phyloP scores from a whole-genome alignment of 2,113 vertebrate species.

The Ariopsis seemanni region DNA sequence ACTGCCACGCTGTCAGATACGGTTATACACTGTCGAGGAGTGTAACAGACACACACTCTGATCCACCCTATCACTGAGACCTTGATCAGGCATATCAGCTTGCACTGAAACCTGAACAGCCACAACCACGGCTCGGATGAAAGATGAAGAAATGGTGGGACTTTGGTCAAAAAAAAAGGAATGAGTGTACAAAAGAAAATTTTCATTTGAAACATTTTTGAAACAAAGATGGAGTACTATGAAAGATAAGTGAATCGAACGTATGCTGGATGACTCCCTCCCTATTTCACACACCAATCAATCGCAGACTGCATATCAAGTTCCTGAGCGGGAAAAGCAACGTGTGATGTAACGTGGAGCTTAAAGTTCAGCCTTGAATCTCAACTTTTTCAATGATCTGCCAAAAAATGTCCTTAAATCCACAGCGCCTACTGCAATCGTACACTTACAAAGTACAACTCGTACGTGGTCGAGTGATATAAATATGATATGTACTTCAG shows the following conservation, averaged over 20 bases:
- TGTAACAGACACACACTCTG: conserved; percentile 36
- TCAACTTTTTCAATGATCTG: not conserved
- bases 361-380: conserved; percentile 23
- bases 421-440: not conserved
- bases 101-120: conserved; percentile 68
- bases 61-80: conserved; percentile 37
- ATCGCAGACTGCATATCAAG: not conserved
- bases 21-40: not conserved
- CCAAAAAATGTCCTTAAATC: not conserved
- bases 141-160: conserved; percentile 61
- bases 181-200: not conserved
- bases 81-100: conserved; percentile 66
- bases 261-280: not conserved
- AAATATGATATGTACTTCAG: not conserved
- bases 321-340: not conserved
- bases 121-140: conserved; percentile 68
- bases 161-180: not conserved
- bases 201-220: not conserved
- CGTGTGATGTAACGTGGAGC: not conserved
- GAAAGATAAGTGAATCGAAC: not conserved
- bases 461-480: too few species aligned
- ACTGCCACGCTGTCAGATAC: conserved; percentile 7
- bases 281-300: not conserved
- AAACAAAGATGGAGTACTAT: not conserved
- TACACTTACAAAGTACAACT: not conserved